Base-by-base conservation (phyloP, 2,113 vertebrate genomes). In the Uria lomvia region DNA sequence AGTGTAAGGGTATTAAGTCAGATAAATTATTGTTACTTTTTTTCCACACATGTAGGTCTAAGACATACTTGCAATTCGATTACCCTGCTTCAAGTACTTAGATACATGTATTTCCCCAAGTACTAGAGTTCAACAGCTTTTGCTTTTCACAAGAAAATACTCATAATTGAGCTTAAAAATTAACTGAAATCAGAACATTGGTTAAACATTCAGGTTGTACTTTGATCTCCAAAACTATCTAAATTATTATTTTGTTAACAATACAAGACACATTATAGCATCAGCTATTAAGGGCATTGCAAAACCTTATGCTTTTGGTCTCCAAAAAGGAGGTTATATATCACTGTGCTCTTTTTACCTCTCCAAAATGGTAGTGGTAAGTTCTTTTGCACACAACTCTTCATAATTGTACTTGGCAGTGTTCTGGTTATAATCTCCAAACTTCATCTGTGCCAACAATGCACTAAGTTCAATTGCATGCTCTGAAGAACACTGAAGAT, bases 381-480 rank as follows among this genome's bases (percentile, higher is more conserved):
- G 99, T 63, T 99, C 99, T 95, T 98, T 99, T 10, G 98, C 97
- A 90, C 99, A 99, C 72, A 99, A 91, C 49, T 99, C 99, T 3
- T 99, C 98, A 30, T 99, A 99, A 97, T 91, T 99, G 96, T 99
- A 99, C 97, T 99, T 99, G 88, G 99, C 99, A 3, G 99, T 99
- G 97, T 99, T 99, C 98, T 99, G 99, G 96, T 99, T 99, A 96
- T 99, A 99, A 97, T 99, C 99, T 11, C 99, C 99, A 38, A 99
- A 99, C 95, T 99, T 99, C 14, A 99, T 98, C 97, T 99, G 99
- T 18, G 99, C 99, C 98, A 99, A 94, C 45, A 99, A 98, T 1
- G 99, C 99, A 14, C 99, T 99, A 80, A 99, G 99, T 95, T 99
- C 99, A 96, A 99, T 98, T 0, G 99, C 99, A 91, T 99, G 99